Evolutionary conservation across 2,888 invertebrate genomes (phyloP).

Genomic region (Clivina fossor): DNA sequence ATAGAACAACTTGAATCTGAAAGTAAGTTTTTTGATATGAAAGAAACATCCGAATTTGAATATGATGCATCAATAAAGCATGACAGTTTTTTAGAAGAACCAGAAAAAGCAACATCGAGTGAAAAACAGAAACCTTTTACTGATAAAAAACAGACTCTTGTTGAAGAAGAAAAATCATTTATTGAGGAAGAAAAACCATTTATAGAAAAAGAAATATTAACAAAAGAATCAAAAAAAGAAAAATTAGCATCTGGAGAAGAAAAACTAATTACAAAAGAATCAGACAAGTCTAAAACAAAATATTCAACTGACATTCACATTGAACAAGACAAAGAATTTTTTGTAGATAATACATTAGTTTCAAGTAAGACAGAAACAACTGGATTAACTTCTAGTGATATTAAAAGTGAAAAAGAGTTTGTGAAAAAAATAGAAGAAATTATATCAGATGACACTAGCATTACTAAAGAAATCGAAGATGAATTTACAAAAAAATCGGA

Average conservation of each 20-base stretch:
- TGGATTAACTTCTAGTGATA: conserved; percentile 7
- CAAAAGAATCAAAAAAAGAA: conserved; percentile 43
- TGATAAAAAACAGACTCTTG: conserved; percentile 52
- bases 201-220: conserved; percentile 38
- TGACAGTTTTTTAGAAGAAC: too few relatives aligned
- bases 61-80: conserved; percentile 39
- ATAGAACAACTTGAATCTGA: conserved; percentile 54
- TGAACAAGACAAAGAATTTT: conserved; percentile 35
- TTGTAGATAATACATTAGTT: conserved; percentile 32
- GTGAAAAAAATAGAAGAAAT: conserved; percentile 18
- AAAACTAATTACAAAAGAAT: conserved; percentile 41
- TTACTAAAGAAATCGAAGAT: conserved; percentile 5
- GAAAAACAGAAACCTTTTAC: too few relatives aligned
- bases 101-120: too few relatives aligned
- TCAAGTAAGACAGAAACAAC: conserved; percentile 29
- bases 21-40: conserved; percentile 52
- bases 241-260: conserved; percentile 43
- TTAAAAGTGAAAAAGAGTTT: conserved; percentile 8
- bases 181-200: conserved; percentile 42
- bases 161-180: conserved; percentile 48
- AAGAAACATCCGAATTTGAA: conserved; percentile 45
- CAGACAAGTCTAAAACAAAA: conserved; percentile 31
- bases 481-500: conserved; percentile 8
- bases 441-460: background rate
- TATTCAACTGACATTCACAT: conserved; percentile 28